phyloP scores from a whole-genome alignment of 35 echinoderm and acorn worm species.

The Anneissia japonica region DNA sequence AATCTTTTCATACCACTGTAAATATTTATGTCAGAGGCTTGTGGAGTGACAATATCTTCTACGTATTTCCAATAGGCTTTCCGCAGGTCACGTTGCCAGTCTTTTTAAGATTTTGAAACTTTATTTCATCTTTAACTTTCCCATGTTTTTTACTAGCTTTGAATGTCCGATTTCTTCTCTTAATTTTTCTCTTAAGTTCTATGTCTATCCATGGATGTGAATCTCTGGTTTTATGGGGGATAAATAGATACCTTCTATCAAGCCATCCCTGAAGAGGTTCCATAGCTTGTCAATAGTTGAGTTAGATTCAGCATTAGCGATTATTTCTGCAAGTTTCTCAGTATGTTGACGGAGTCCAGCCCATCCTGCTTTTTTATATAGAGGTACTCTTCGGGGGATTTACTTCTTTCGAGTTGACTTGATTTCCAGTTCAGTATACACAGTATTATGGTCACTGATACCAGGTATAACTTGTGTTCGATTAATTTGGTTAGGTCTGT shows the following conservation, averaged over 20 bases:
- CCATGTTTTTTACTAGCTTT: no score
- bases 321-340: not conserved
- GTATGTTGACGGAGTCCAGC: slow-evolving; percentile 17
- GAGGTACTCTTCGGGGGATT: slow-evolving; percentile 9
- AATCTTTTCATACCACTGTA: not conserved
- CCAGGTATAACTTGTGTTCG: slow-evolving; percentile 27
- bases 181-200: not conserved
- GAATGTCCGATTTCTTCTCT: not conserved
- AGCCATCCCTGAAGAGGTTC: not conserved
- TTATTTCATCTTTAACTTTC: no score
- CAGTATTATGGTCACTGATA: slow-evolving; percentile 24
- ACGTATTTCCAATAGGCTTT: no score
- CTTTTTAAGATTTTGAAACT: no score
- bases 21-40: no score
- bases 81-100: no score
- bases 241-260: no score
- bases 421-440: slow-evolving; percentile 26
- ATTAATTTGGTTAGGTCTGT: slow-evolving; percentile 22
- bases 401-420: slow-evolving; percentile 16
- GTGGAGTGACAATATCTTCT: no score
- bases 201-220: no score
- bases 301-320: not conserved
- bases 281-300: not conserved
- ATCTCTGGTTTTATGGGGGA: not conserved
- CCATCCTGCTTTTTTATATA: slow-evolving; percentile 24